These are phyloP conservation scores for Hemitrygon akajei DNA, from an alignment of 2,797 vertebrate genomes.

Conservation along the genomic window DNA sequence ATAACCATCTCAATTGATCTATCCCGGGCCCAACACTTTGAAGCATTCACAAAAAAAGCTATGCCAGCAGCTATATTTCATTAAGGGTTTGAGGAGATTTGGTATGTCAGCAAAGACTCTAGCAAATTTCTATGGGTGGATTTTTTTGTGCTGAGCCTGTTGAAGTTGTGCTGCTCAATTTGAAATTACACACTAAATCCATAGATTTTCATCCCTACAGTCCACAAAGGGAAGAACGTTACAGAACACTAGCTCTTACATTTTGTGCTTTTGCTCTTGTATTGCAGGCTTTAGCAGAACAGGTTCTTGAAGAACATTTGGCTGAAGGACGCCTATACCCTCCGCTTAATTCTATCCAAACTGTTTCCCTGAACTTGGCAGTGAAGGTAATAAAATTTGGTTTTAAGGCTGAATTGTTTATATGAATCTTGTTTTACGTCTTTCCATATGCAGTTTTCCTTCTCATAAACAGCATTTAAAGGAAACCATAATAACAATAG, in stretches of 20 bases:
- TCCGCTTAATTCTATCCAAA: conserved; percentile 73
- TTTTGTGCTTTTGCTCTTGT: neutral
- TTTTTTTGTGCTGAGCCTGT: neutral
- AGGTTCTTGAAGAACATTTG: conserved; percentile 81
- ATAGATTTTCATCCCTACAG: neutral
- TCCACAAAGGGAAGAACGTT: neutral
- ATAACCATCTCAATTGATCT: too few relatives aligned
- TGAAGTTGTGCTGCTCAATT: neutral
- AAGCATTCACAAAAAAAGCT: too few relatives aligned
- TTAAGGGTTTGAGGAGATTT: too few relatives aligned
- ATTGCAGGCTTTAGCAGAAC: conserved; percentile 72
- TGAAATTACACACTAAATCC: neutral
- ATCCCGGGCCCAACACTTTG: too few relatives aligned
- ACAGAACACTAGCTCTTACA: neutral
- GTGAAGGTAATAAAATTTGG: conserved; percentile 63
- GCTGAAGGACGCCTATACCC: conserved; percentile 88
- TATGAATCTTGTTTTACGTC: neutral
- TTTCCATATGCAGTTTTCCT: neutral
- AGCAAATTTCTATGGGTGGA: too few relatives aligned
- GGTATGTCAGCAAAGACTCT: too few relatives aligned
- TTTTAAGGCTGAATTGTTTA: conserved; percentile 37
- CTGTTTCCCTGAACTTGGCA: conserved; percentile 80
- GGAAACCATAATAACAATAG: neutral
- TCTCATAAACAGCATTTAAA: neutral
- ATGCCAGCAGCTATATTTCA: too few relatives aligned